phyloP scores from a whole-genome alignment of 2,888 invertebrate genomes.

The Adelphocoris suturalis region DNA sequence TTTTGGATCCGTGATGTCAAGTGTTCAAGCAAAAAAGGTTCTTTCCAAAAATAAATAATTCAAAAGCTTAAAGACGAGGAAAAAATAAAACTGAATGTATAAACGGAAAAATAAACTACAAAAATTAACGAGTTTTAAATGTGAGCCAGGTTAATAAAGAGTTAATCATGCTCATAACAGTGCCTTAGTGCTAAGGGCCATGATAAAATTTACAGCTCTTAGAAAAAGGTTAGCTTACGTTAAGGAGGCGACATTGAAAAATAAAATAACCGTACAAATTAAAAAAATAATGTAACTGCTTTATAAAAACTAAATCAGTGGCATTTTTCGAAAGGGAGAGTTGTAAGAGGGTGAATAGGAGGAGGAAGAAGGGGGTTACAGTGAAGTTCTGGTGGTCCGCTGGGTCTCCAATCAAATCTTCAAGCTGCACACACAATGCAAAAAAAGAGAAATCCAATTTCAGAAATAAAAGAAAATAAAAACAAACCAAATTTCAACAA shows the following conservation, averaged over 20 bases:
- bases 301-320: slow-evolving; percentile 51
- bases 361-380: slow-evolving; percentile 34
- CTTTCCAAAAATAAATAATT: slow-evolving; percentile 16
- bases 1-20: slow-evolving; percentile 39
- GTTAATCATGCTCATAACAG: slow-evolving; percentile 39
- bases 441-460: slow-evolving; percentile 62
- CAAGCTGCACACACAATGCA: slow-evolving; percentile 72
- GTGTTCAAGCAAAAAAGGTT: slow-evolving; percentile 61
- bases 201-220: slow-evolving; percentile 37
- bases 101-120: background rate
- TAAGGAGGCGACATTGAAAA: background rate
- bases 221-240: slow-evolving; percentile 18
- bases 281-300: slow-evolving; percentile 69
- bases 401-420: slow-evolving; percentile 64
- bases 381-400: slow-evolving; percentile 62
- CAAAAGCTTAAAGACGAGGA: background rate
- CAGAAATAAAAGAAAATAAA: slow-evolving; percentile 39
- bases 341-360: slow-evolving; percentile 35
- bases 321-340: background rate
- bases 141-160: background rate
- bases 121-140: background rate
- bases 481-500: background rate
- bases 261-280: background rate
- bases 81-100: slow-evolving; percentile 23
- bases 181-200: slow-evolving; percentile 47